Percentiles rank a stretch among this genome's conserved stretches.
Conservation (phyloP, 2,797 vertebrate species). For the Oreochromis grahami region DNA sequence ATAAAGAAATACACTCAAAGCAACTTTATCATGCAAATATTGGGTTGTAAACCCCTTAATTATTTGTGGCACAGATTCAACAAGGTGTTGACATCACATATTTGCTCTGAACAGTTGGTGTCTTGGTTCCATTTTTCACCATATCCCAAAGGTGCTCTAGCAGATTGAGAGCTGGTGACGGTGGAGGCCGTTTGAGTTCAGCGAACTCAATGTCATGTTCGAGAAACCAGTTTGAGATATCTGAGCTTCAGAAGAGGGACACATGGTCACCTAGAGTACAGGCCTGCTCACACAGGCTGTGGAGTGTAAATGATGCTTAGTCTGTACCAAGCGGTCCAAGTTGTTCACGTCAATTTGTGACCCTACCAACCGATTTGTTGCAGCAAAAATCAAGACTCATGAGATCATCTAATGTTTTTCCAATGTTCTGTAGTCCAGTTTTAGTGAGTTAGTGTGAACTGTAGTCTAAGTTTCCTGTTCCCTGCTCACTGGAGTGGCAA, state of each 20-base stretch:
- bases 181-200: neutral
- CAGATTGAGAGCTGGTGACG: neutral
- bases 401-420: neutral
- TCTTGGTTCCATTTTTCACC: neutral
- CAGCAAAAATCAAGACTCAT: neutral
- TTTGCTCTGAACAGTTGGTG: neutral
- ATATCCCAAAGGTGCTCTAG: neutral
- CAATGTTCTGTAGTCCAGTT: neutral
- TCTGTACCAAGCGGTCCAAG: neutral
- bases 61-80: neutral
- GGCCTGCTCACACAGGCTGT: neutral
- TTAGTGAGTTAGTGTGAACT: neutral
- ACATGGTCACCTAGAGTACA: neutral
- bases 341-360: neutral
- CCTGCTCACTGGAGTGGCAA: neutral
- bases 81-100: neutral
- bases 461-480: neutral
- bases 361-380: accelerated
- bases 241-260: neutral
- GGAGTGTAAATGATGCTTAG: neutral
- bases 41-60: neutral
- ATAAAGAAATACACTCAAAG: neutral
- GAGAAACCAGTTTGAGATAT: neutral
- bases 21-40: neutral
- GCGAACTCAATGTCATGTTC: neutral